Conservation (phyloP, 2,888 invertebrate species). For the Lagria hirta region DNA sequence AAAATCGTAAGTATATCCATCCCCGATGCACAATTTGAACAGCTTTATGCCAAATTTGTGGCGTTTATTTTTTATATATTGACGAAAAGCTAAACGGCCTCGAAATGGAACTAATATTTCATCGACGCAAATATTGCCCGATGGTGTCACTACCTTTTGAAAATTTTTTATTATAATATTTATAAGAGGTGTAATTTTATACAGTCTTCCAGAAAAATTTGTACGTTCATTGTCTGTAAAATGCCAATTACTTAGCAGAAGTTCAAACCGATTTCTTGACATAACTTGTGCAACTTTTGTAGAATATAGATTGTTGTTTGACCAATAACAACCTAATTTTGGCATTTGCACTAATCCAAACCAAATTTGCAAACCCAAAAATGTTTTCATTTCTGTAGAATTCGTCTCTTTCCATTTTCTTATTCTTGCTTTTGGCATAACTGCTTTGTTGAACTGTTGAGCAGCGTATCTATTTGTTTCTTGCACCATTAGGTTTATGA, state of each 20-base stretch:
- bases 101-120: constrained; percentile 10
- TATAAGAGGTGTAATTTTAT: constrained; percentile 11
- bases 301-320: too few relatives aligned
- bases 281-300: too few relatives aligned
- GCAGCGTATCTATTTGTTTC: too few relatives aligned
- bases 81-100: constrained; percentile 6
- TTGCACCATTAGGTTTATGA: too few relatives aligned
- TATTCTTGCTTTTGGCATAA: too few relatives aligned
- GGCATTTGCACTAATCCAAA: too few relatives aligned
- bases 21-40: constrained; percentile 13
- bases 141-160: constrained; percentile 7
- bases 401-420: too few relatives aligned
- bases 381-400: too few relatives aligned
- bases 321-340: constrained; percentile 1
- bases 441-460: too few relatives aligned
- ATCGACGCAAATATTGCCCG: constrained; percentile 7
- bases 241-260: too few relatives aligned
- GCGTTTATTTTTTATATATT: constrained; percentile 9
- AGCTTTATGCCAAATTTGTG: constrained; percentile 16
- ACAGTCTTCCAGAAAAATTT: not conserved
- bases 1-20: constrained; percentile 17
- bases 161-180: constrained; percentile 9
- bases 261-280: too few relatives aligned
- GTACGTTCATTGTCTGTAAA: constrained; percentile 2
- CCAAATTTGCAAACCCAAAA: too few relatives aligned